Conservation (phyloP, 2,888 invertebrate species). For the Lacanobia wlatinum region DNA sequence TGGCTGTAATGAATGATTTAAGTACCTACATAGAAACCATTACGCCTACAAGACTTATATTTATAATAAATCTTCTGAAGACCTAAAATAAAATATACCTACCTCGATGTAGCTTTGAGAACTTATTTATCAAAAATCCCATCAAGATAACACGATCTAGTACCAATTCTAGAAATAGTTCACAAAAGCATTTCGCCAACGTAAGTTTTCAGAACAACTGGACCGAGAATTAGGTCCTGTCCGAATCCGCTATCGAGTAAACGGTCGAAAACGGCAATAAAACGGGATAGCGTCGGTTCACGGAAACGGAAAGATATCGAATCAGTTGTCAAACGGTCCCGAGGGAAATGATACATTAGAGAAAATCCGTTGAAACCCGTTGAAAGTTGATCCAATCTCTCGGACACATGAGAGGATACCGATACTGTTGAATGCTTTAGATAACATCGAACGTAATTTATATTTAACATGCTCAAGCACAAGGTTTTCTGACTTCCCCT, state of each 20-base stretch:
- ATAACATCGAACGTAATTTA: conserved; percentile 9
- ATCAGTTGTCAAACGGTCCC: conserved; percentile 55
- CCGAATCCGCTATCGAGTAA: conserved; percentile 40
- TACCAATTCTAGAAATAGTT: not conserved
- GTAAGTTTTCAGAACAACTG: conserved; percentile 10
- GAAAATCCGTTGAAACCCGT: conserved; percentile 29
- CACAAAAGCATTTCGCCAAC: not conserved
- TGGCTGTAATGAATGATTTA: too few relatives aligned
- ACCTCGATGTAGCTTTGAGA: not conserved
- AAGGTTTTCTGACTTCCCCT: too few relatives aligned
- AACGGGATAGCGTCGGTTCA: conserved; percentile 41
- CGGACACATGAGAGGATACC: conserved; percentile 26
- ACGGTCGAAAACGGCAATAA: conserved; percentile 53
- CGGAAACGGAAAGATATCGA: conserved; percentile 58
- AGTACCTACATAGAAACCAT: not conserved
- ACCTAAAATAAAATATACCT: too few relatives aligned
- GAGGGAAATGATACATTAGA: conserved; percentile 61
- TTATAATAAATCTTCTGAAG: too few relatives aligned
- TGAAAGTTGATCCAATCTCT: conserved; percentile 50
- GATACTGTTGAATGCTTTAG: conserved; percentile 11
- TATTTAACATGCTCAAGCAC: not conserved
- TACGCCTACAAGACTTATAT: too few relatives aligned
- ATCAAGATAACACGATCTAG: not conserved
- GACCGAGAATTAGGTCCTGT: conserved; percentile 13
- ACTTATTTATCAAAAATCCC: not conserved